These are phyloP conservation scores for Capitella teleta DNA, from an alignment of 1,140 invertebrate species.

Conservation along the genomic window DNA sequence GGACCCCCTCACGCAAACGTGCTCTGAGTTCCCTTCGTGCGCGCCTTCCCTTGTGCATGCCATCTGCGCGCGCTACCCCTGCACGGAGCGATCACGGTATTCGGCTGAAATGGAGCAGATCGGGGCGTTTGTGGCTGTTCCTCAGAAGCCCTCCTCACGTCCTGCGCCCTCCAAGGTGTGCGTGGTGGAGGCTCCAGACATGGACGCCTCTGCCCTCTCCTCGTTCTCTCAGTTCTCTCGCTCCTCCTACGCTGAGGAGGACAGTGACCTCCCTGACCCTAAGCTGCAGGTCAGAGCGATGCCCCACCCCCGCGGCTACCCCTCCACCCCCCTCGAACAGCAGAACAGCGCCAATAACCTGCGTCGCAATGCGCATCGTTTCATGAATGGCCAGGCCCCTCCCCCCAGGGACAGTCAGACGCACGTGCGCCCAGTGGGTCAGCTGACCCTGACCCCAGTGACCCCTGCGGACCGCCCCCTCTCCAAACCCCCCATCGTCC, in stretches of 20 bases:
- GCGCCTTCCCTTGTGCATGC: conserved; percentile 74
- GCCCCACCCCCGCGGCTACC: not conserved
- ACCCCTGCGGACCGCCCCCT: too few species aligned
- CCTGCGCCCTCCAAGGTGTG: not conserved
- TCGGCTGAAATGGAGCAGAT: not conserved
- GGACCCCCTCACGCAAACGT: conserved; percentile 51
- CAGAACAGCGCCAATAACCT: too few species aligned
- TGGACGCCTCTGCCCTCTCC: too few species aligned
- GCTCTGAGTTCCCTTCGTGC: conserved; percentile 78
- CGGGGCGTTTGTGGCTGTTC: not conserved
- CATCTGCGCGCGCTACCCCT: not conserved
- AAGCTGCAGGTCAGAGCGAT: conserved; percentile 20
- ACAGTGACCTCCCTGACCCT: conserved; percentile 36
- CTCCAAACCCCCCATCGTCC: too few species aligned
- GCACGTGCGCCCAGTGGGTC: too few species aligned
- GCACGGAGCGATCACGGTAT: not conserved
- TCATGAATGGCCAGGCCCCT: too few species aligned
- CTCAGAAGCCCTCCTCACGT: not conserved
- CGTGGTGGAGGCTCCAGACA: not conserved
- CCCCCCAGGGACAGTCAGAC: too few species aligned
- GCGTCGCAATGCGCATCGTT: too few species aligned
- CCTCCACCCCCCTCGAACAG: too few species aligned
- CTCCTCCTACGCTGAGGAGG: too few species aligned
- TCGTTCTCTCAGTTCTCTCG: too few species aligned
- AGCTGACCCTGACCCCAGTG: too few species aligned